phyloP scores from a whole-genome alignment of 2,797 vertebrate genomes.

The Danio aesculapii region DNA sequence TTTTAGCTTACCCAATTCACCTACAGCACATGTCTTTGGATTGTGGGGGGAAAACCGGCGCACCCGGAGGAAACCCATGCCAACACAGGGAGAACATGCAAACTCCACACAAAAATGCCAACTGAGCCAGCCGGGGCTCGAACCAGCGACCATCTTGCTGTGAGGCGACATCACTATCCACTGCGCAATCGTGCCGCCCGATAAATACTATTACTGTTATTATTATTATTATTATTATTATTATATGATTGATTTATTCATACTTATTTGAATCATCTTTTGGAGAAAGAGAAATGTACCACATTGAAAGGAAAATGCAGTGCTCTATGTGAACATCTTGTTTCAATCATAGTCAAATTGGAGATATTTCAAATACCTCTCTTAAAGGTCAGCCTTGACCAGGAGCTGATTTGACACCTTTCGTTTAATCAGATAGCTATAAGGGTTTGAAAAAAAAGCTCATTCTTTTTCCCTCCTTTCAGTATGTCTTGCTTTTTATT shows the following conservation, averaged over 20 bases:
- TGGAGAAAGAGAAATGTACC: background rate
- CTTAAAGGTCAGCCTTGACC: constrained; percentile 68
- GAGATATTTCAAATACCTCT: constrained; percentile 67
- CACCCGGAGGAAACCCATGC: no score
- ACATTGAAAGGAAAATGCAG: background rate
- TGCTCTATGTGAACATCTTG: constrained; percentile 3
- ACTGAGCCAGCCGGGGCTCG: no score
- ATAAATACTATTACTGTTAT: no score
- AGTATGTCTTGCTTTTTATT: constrained; percentile 6
- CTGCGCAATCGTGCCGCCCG: no score
- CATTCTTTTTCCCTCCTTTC: background rate
- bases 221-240: no score
- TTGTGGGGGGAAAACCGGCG: no score
- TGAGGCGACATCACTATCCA: no score
- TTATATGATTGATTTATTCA: background rate
- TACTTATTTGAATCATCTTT: background rate
- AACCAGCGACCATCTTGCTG: no score
- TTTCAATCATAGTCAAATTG: constrained; percentile 30
- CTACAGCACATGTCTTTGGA: no score
- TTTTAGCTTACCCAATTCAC: no score
- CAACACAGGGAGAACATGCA: no score
- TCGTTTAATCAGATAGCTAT: constrained; percentile 63
- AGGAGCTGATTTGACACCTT: constrained; percentile 55
- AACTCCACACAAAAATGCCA: no score
- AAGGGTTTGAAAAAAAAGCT: constrained; percentile 16